Conservation (phyloP, 1,140 invertebrate species). For the Macrostomum lignano region DNA sequence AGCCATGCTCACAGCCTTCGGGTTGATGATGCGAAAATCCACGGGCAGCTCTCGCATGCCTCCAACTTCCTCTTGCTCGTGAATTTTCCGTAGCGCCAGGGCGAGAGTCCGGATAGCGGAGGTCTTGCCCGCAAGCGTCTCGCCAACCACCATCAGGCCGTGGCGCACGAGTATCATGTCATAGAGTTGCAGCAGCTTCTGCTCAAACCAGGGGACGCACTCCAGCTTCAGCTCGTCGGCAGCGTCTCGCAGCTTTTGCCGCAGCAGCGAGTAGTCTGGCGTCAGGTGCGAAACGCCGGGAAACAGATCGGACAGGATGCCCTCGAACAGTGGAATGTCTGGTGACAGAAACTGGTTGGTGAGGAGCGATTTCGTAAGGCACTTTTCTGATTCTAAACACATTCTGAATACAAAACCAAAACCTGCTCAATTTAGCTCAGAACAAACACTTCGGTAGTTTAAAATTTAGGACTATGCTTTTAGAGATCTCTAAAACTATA, state of each 20-base stretch:
- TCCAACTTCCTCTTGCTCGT: constrained; percentile 15
- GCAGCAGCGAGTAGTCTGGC: constrained; percentile 34
- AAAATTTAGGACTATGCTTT: too few species aligned
- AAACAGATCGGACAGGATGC: constrained; percentile 27
- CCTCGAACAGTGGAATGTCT: constrained; percentile 28
- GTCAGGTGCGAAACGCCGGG: constrained; percentile 19
- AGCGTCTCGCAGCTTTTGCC: constrained; percentile 17
- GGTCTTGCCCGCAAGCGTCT: constrained; percentile 23
- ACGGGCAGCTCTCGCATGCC: constrained; percentile 15
- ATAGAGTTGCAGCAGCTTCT: constrained; percentile 28
- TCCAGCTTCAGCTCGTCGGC: constrained; percentile 16
- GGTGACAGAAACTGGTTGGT: constrained; percentile 22
- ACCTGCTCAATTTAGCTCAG: background rate
- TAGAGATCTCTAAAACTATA: too few species aligned
- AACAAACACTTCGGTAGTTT: too few species aligned
- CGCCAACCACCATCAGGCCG: constrained; percentile 27
- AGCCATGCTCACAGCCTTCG: constrained; percentile 27
- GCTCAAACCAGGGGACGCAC: constrained; percentile 20
- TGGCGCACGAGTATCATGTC: constrained; percentile 27
- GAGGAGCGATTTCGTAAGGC: constrained; percentile 6
- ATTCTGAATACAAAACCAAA: background rate
- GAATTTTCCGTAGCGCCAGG: constrained; percentile 13
- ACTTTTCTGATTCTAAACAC: background rate
- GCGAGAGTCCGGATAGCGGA: constrained; percentile 18
- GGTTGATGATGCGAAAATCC: constrained; percentile 20